Base-by-base conservation (phyloP, 2,113 vertebrate species). In the Serilophus lunatus region DNA sequence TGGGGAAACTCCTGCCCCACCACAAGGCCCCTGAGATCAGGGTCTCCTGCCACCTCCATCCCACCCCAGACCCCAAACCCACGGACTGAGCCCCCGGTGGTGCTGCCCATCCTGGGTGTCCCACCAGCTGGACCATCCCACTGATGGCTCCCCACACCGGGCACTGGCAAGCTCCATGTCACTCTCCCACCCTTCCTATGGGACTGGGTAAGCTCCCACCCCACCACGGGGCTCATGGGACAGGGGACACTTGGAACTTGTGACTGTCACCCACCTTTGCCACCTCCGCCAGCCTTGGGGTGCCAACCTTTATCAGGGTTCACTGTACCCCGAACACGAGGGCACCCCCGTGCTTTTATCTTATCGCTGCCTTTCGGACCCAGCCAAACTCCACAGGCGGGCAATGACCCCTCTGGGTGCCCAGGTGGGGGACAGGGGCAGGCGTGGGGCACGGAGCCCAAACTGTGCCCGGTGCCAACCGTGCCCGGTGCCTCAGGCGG, bases 21-120 rank as follows among this genome's bases (percentile, higher is more conserved):
- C 23, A 9, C 11, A 5, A 60, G 42, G 38, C 50, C 70, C 19
- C 29, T 7, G 50, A 20, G 11, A 40, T 25, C 0, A 3, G 12
- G 19, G 7, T 75, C 11, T 47, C 17, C 38, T 47, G 63, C 40
- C 40, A 15, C 25, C 11, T 54, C 47, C 47, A 15, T 49, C 63
- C 70, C 40, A 47, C 13, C 19, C 40, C 8, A 49, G 29, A 9
- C 29, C 29, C 38, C 29, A 18, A 5, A 5, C 5, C 24, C 70
- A 4, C 3, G 12, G 45, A 40, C 61, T 54, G 70, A 54, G 40
- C 9, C 44, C 22, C 42, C 33, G 25, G 17, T 13, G 49, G 35
- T 26, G n/a, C 40, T n/a, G 28, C 20, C 40, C 61, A 40, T 29
- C 24, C 45, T 20, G 7, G 13, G 9, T 74, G 60, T 59, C 28